These are phyloP conservation scores for Erannis defoliaria DNA, from an alignment of 2,888 invertebrate species.

Conservation along the genomic window DNA sequence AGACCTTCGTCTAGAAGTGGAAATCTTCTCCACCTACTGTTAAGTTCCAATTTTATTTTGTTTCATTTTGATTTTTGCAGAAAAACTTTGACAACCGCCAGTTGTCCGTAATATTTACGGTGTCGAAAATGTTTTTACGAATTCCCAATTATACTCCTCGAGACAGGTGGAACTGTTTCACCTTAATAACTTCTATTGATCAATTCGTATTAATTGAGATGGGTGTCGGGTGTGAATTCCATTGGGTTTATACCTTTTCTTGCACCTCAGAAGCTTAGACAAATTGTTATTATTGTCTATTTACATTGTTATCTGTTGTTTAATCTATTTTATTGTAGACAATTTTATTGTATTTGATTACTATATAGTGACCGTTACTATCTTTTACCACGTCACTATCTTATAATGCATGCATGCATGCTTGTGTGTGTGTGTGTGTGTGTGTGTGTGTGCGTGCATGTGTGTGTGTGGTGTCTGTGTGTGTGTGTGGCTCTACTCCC, in stretches of 20 bases:
- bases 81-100: constrained; percentile 57
- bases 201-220: constrained; percentile 25
- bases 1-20: too few species aligned
- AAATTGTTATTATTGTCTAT: constrained; percentile 4
- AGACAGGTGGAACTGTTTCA: constrained; percentile 68
- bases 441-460: too few species aligned
- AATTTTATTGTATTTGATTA: neutral
- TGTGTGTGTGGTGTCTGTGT: too few species aligned
- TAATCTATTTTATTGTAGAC: neutral
- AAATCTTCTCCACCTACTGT: too few species aligned
- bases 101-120: constrained; percentile 60
- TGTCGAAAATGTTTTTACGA: constrained; percentile 68
- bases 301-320: neutral
- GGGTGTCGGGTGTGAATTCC: constrained; percentile 17
- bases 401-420: too few species aligned
- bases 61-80: too few species aligned
- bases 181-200: constrained; percentile 52
- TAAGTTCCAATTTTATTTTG: too few species aligned
- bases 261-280: neutral
- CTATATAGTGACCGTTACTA: too few species aligned
- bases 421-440: too few species aligned
- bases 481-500: too few species aligned
- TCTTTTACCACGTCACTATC: too few species aligned
- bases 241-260: constrained; percentile 20
- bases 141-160: constrained; percentile 68